A percentile compares a stretch with the other conserved stretches of the same genome.
Evolutionary conservation across 2,888 invertebrate species (phyloP).

Genomic region (Periphyllus acericola): DNA sequence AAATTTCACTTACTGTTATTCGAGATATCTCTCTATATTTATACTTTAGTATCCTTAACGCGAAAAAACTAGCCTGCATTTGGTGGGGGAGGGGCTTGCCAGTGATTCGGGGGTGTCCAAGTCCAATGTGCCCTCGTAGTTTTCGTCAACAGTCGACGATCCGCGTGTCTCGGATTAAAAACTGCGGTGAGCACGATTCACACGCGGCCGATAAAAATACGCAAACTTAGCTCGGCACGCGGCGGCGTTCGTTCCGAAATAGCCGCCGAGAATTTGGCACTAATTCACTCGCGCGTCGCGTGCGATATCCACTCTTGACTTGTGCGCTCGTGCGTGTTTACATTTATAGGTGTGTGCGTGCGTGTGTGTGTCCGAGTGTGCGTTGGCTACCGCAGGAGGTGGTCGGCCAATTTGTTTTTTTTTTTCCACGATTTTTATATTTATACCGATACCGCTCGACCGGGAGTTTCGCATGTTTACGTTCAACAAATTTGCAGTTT

Average conservation of each 20-base stretch:
- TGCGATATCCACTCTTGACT: not conserved
- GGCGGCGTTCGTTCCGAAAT: slow-evolving; percentile 28
- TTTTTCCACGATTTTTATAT: not conserved
- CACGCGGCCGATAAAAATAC: slow-evolving; percentile 25
- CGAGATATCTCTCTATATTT: too few species aligned
- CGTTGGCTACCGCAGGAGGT: not conserved
- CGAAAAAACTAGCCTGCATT: too few species aligned
- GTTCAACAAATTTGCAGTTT: not conserved
- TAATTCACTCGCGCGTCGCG: slow-evolving; percentile 7
- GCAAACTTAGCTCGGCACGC: slow-evolving; percentile 2
- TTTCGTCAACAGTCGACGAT: not conserved
- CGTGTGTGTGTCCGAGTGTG: not conserved
- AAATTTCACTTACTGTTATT: too few species aligned
- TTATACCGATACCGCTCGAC: not conserved
- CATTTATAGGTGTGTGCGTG: not conserved
- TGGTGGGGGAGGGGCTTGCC: too few species aligned
- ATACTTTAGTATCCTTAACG: too few species aligned
- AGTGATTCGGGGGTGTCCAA: too few species aligned
- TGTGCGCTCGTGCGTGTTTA: not conserved
- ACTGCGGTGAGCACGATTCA: not conserved
- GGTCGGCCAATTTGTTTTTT: not conserved
- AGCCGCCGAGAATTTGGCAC: slow-evolving; percentile 51
- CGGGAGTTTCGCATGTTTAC: not conserved
- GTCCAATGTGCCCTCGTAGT: not conserved
- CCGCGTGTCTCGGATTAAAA: not conserved